Evolutionary conservation across 2,888 invertebrate genomes (phyloP).

Genomic region (Arge pagana): DNA sequence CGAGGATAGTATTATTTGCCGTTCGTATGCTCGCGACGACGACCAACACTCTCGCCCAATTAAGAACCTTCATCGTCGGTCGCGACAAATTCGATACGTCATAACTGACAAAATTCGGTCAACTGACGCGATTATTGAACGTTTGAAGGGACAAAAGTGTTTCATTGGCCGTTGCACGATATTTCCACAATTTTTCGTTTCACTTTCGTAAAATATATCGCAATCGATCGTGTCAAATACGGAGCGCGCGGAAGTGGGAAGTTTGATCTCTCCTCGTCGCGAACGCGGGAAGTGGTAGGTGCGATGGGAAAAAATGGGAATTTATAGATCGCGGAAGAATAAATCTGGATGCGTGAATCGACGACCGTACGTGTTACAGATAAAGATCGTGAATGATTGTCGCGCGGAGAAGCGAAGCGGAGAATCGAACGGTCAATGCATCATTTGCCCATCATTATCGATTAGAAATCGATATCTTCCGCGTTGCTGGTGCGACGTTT

Average conservation of each 20-base stretch:
- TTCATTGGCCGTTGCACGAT: neutral
- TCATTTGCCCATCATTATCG: slow-evolving; percentile 13
- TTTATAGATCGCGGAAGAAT: neutral
- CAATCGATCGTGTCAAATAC: neutral
- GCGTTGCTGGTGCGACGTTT: slow-evolving; percentile 7
- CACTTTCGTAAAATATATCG: neutral
- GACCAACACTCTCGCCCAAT: slow-evolving; percentile 44
- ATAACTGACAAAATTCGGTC: neutral
- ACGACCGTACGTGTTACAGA: no score
- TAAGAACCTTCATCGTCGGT: slow-evolving; percentile 38
- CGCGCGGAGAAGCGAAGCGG: no score
- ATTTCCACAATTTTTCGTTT: no score
- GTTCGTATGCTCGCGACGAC: slow-evolving; percentile 32
- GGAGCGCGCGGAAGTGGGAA: neutral
- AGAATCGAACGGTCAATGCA: no score
- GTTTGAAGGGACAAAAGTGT: neutral
- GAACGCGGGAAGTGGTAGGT: no score
- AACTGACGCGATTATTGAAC: neutral
- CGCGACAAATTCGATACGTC: neutral
- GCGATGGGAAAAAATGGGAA: neutral
- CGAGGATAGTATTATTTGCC: slow-evolving; percentile 12
- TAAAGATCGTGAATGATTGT: no score
- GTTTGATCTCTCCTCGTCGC: no score
- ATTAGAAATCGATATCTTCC: slow-evolving; percentile 17
- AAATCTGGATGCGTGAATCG: no score